phyloP scores from a whole-genome alignment of 1,140 invertebrate species.

The Cherax destructor region DNA sequence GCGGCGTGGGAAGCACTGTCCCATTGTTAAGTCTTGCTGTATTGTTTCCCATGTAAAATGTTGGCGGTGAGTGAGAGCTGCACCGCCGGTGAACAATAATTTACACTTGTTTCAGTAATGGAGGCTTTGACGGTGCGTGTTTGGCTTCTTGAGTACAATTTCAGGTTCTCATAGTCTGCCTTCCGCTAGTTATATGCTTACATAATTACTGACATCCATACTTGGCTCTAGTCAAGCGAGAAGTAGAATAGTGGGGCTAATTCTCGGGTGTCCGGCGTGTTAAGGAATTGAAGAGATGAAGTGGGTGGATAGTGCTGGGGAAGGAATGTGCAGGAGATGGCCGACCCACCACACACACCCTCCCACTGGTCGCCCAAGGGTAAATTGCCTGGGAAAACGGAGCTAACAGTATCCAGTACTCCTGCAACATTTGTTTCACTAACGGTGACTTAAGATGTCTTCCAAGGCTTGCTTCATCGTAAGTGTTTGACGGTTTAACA shows the following conservation, averaged over 20 bases:
- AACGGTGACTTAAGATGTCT: no score
- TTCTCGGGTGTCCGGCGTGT: not conserved
- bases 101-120: not conserved
- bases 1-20: not conserved
- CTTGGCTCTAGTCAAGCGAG: not conserved
- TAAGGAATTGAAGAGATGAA: not conserved
- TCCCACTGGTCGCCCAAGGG: not conserved
- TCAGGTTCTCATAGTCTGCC: no score
- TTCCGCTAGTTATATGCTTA: no score
- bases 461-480: no score
- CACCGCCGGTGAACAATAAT: not conserved
- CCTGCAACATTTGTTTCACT: no score
- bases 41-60: no score
- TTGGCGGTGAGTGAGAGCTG: not conserved
- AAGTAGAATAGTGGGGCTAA: no score
- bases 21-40: not conserved
- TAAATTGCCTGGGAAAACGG: not conserved
- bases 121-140: not conserved
- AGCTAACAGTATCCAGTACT: not conserved
- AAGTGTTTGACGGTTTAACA: no score
- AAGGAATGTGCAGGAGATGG: not conserved
- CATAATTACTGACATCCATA: not conserved
- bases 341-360: no score
- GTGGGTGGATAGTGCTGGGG: not conserved
- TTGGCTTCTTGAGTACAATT: no score